Conservation (phyloP, 1,140 invertebrate species). For the Cyclargus thomasi region DNA sequence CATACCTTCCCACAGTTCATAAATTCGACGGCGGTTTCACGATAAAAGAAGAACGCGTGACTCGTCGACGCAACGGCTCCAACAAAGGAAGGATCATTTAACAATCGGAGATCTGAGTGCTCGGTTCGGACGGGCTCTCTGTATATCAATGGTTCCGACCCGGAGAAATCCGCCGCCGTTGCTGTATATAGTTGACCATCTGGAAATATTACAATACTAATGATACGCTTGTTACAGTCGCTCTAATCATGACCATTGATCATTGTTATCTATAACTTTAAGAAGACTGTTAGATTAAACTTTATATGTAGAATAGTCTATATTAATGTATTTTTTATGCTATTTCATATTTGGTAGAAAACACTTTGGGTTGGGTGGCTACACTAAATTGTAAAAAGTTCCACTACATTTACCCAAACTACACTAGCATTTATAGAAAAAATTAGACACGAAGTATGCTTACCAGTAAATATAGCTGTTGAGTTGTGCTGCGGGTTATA, state of each 20-base stretch:
- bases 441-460: constrained; percentile 29
- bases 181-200: constrained; percentile 93
- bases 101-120: constrained; percentile 72
- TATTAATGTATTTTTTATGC: too few relatives aligned
- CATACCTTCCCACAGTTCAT: constrained; percentile 95
- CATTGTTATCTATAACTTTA: too few relatives aligned
- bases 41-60: constrained; percentile 98
- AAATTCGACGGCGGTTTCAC: constrained; percentile 95
- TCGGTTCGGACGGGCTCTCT: constrained; percentile 88
- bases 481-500: constrained; percentile 96
- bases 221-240: not conserved
- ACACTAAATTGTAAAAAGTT: too few relatives aligned
- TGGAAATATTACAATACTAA: constrained; percentile 53
- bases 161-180: constrained; percentile 96
- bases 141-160: constrained; percentile 94
- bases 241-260: not conserved
- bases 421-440: too few relatives aligned
- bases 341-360: not conserved
- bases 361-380: too few relatives aligned
- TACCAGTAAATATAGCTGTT: constrained; percentile 87
- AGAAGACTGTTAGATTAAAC: too few relatives aligned
- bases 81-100: constrained; percentile 87
- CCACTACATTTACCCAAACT: too few relatives aligned
- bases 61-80: constrained; percentile 93
- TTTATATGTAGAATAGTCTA: too few relatives aligned